Conservation (phyloP, 2,797 vertebrate genomes). For the Tragelaphus eurycerus region DNA sequence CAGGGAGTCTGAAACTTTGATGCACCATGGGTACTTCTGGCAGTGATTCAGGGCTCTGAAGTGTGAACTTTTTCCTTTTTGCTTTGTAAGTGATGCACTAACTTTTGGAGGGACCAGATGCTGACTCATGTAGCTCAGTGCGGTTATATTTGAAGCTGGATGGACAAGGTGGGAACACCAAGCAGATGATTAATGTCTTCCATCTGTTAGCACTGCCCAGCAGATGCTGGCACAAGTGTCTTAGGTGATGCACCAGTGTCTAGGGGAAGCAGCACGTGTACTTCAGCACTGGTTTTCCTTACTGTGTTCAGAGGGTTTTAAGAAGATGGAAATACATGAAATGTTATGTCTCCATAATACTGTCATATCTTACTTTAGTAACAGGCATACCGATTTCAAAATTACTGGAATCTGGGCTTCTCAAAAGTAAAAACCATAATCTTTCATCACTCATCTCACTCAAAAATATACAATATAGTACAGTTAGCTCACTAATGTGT, state of each 20-base stretch:
- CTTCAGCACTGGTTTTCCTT: not conserved
- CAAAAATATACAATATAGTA: not conserved
- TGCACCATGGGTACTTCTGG: not conserved
- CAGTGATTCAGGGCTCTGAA: conserved; percentile 9
- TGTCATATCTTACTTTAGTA: not conserved
- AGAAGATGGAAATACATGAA: not conserved
- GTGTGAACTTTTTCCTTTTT: conserved; percentile 6
- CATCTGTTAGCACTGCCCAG: not conserved
- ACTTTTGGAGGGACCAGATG: conserved; percentile 11
- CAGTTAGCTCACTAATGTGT: not conserved
- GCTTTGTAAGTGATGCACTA: not conserved
- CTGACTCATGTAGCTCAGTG: not conserved
- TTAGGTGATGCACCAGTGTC: not conserved
- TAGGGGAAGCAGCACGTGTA: not conserved
- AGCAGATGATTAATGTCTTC: not conserved
- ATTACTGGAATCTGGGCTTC: not conserved
- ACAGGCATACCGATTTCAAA: not conserved
- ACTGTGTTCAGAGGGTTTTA: not conserved
- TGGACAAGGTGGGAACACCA: not conserved
- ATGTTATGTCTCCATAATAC: not conserved
- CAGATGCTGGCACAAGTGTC: not conserved
- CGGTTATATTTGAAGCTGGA: not conserved
- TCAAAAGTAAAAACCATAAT: not conserved
- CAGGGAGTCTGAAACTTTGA: not conserved
- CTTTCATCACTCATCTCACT: conserved; percentile 1